phyloP scores from a whole-genome alignment of 2,113 vertebrate genomes.

The Rhipidura dahli region DNA sequence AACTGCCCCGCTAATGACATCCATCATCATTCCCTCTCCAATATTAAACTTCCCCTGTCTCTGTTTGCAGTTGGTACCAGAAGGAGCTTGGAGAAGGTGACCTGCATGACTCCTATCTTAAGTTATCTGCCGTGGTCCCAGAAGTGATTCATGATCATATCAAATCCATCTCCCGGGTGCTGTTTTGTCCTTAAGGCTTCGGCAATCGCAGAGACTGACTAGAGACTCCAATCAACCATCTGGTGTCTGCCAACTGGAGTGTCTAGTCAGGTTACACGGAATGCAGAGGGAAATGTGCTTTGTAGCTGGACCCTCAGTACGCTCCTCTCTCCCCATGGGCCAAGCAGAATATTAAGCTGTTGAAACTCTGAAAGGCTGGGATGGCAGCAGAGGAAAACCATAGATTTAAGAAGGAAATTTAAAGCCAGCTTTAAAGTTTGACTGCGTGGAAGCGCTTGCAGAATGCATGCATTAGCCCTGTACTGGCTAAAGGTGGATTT shows the following conservation, averaged over 20 bases:
- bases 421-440: neutral
- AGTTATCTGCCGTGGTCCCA: conserved; percentile 30
- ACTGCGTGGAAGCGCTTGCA: neutral
- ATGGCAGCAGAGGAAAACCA: neutral
- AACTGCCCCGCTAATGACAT: neutral
- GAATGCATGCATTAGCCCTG: neutral
- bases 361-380: neutral
- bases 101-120: neutral
- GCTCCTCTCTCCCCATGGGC: neutral
- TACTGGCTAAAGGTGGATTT: neutral
- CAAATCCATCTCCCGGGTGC: conserved; percentile 44
- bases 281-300: conserved; percentile 39
- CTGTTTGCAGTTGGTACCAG: neutral
- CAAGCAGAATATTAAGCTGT: neutral
- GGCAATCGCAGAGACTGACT: conserved; percentile 50
- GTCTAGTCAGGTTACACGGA: conserved; percentile 64
- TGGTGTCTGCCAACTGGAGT: conserved; percentile 70
- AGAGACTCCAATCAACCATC: conserved; percentile 66
- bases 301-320: neutral
- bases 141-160: conserved; percentile 56
- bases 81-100: conserved; percentile 28
- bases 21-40: neutral
- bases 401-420: neutral
- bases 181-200: conserved; percentile 57
- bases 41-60: neutral